A percentile compares a stretch with the other conserved stretches of the same genome.
Conservation (phyloP, 2,797 vertebrate species). For the Sebastes steindachneri region DNA sequence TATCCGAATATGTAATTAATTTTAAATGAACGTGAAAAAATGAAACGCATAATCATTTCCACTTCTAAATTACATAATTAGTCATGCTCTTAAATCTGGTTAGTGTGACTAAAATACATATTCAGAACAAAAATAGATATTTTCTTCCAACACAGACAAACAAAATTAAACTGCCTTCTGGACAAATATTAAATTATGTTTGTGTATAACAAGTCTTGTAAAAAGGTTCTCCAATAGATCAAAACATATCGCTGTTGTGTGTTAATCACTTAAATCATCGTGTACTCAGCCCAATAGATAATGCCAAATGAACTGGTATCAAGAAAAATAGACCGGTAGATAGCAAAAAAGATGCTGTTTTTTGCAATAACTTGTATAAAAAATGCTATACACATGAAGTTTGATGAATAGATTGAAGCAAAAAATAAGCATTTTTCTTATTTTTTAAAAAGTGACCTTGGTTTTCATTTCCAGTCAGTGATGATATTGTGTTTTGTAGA, state of each 20-base stretch:
- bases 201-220: neutral
- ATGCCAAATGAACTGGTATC: neutral
- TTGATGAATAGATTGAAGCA: neutral
- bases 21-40: conserved; percentile 52
- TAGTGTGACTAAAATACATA: conserved; percentile 51
- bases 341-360: neutral
- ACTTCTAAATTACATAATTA: conserved; percentile 54
- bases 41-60: conserved; percentile 50
- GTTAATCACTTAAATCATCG: neutral
- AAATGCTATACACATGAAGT: neutral
- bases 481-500: neutral
- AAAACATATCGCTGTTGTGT: neutral
- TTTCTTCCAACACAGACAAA: conserved; percentile 12
- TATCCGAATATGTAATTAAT: conserved; percentile 55
- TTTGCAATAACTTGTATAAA: neutral
- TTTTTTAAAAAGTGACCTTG: neutral
- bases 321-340: neutral
- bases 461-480: neutral
- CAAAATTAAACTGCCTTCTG: conserved; percentile 10
- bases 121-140: conserved; percentile 19
- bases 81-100: conserved; percentile 57
- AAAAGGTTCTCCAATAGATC: neutral
- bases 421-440: neutral
- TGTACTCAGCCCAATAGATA: neutral
- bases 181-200: conserved; percentile 7